These are phyloP conservation scores for Anguilla megastoma DNA, from an alignment of 2,797 vertebrate species.

Conservation along the genomic window DNA sequence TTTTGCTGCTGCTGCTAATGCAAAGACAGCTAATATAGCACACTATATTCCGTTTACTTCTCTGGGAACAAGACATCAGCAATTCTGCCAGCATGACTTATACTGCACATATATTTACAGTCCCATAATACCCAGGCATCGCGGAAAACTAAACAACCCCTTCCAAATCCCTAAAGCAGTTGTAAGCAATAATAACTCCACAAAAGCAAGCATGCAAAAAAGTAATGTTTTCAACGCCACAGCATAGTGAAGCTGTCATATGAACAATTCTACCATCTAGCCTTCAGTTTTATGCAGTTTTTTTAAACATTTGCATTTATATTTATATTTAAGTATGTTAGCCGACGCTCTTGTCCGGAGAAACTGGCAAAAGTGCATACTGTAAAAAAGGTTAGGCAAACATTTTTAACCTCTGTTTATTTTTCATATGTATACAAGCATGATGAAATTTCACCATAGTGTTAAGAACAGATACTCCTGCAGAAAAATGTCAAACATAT, in stretches of 20 bases:
- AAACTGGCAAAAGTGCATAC: not conserved
- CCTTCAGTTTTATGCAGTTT: not conserved
- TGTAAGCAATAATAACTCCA: not conserved
- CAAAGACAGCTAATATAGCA: conserved; percentile 1
- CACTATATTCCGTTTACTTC: not conserved
- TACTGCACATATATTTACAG: not conserved
- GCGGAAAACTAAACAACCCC: not conserved
- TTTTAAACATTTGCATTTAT: not conserved
- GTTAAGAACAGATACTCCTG: not conserved
- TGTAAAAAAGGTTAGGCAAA: not conserved
- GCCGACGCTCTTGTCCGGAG: no score
- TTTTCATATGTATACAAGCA: not conserved
- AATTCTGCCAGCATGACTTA: not conserved
- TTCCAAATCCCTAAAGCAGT: not conserved
- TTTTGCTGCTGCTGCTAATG: not conserved
- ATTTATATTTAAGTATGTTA: no score
- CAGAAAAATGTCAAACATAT: conserved; percentile 27
- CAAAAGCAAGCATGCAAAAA: not conserved
- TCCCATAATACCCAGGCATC: not conserved
- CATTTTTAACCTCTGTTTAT: not conserved
- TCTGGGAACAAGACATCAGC: conserved; percentile 5
- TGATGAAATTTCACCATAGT: not conserved
- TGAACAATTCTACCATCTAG: not conserved
- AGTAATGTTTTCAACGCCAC: not conserved
- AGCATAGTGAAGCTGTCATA: not conserved